Conservation (phyloP, 2,113 vertebrate species). For the Probosciger aterrimus region DNA sequence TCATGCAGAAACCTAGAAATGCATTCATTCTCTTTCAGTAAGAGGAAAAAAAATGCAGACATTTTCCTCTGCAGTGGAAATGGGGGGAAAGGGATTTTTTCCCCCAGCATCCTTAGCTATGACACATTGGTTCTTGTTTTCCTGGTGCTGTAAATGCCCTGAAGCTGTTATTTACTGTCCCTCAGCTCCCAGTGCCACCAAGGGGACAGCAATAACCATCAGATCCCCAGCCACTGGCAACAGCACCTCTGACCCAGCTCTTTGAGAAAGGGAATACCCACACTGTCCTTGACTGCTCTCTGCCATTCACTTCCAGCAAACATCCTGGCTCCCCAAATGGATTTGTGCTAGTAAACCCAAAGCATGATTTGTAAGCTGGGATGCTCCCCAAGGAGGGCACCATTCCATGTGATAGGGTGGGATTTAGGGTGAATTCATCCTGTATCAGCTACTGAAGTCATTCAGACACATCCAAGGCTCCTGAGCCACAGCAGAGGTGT, state of each 20-base stretch:
- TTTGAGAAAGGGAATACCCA: not conserved
- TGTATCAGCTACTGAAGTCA: not conserved
- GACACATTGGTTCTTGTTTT: not conserved
- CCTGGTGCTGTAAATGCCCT: accelerated
- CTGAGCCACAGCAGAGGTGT: accelerated
- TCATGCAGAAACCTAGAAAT: not conserved
- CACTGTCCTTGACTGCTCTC: not conserved
- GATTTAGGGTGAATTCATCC: not conserved
- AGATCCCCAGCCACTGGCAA: not conserved
- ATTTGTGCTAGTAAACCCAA: accelerated
- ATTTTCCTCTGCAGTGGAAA: not conserved
- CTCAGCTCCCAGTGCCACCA: not conserved
- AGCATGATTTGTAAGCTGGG: not conserved
- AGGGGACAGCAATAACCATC: not conserved
- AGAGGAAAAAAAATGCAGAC: not conserved
- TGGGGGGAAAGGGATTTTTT: accelerated
- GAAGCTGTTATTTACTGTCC: not conserved
- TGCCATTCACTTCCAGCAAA: not conserved
- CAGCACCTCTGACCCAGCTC: not conserved
- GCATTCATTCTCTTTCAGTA: not conserved
- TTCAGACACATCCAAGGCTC: not conserved
- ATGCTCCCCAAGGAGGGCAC: not conserved
- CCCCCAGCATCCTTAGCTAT: accelerated
- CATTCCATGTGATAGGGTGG: not conserved
- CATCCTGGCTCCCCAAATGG: not conserved